Conservation (phyloP, 2,113 vertebrate species). For the Petrocephalus microphthalmus region DNA sequence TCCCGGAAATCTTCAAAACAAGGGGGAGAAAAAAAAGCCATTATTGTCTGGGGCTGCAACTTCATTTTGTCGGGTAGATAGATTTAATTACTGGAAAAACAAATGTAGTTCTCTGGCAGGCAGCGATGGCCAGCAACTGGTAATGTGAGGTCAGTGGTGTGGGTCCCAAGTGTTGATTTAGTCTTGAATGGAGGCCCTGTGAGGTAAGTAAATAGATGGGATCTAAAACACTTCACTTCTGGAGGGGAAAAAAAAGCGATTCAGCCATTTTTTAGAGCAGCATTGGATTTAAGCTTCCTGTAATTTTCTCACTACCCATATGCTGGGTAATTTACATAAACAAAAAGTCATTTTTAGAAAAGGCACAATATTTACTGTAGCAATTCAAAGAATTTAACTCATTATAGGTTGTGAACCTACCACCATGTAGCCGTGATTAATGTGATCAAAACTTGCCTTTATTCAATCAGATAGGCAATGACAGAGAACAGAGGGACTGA, state of each 20-base stretch:
- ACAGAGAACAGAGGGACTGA: background rate
- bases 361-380: background rate
- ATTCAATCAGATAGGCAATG: background rate
- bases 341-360: background rate
- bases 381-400: background rate
- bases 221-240: background rate
- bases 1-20: constrained; percentile 16
- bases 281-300: background rate
- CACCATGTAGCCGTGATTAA: background rate
- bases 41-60: constrained; percentile 13
- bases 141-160: constrained; percentile 2
- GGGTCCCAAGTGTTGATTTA: background rate
- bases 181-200: background rate
- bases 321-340: background rate
- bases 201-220: background rate
- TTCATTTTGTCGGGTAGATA: background rate
- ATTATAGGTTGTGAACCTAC: background rate
- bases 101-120: constrained; percentile 15
- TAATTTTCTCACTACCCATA: background rate
- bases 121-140: background rate
- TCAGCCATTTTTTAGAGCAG: background rate
- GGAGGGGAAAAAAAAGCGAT: background rate
- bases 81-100: constrained; percentile 23
- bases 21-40: background rate
- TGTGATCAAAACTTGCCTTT: background rate